Evolutionary conservation across 2,113 vertebrate species (phyloP).

Genomic region (Caloenas nicobarica): DNA sequence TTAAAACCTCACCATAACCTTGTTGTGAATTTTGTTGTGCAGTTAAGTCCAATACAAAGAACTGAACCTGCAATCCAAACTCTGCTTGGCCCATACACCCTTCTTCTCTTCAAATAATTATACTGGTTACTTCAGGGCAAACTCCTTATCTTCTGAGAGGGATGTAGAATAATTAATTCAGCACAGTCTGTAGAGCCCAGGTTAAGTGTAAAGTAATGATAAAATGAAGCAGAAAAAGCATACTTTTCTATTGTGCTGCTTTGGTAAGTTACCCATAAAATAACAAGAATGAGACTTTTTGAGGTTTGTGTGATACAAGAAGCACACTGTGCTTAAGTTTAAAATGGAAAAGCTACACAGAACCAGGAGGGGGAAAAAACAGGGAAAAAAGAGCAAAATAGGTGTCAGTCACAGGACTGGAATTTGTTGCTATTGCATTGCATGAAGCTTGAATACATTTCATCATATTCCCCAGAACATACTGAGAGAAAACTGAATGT

Average conservation of each 20-base stretch:
- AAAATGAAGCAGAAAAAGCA: neutral
- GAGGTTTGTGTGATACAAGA: neutral
- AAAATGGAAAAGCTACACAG: neutral
- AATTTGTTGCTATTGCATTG: neutral
- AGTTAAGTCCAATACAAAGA: neutral
- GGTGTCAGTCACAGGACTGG: rapidly evolving
- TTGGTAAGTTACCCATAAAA: neutral
- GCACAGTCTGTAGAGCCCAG: neutral
- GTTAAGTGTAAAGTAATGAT: neutral
- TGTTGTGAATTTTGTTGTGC: neutral
- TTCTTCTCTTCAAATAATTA: neutral
- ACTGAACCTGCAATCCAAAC: neutral
- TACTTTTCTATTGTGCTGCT: neutral
- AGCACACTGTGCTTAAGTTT: rapidly evolving
- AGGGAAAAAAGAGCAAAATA: neutral
- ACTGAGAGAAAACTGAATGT: neutral
- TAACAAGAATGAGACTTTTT: neutral
- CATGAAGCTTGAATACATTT: neutral
- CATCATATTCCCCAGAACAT: neutral
- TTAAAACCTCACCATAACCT: neutral
- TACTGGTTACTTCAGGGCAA: neutral
- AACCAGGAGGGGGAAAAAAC: rapidly evolving
- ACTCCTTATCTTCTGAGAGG: neutral
- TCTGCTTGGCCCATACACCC: neutral
- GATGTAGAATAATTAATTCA: neutral